phyloP scores from a whole-genome alignment of 2,113 vertebrate species.

The Dolichallabes microphthalmus region DNA sequence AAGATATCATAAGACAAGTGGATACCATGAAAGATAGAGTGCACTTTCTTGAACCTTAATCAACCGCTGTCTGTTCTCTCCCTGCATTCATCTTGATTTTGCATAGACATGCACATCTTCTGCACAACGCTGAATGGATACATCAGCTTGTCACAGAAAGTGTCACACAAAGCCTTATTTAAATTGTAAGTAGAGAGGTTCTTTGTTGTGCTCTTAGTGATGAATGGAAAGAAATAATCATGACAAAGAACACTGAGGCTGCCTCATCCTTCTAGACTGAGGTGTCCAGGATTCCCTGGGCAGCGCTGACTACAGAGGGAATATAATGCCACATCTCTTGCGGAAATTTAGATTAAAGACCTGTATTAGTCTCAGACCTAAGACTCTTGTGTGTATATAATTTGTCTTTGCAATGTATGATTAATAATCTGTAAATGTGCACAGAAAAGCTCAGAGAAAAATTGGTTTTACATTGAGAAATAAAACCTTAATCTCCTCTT shows the following conservation, averaged over 20 bases:
- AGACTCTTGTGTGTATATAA: constrained; percentile 32
- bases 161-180: constrained; percentile 62
- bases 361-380: constrained; percentile 21
- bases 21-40: constrained; percentile 70
- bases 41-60: constrained; percentile 66
- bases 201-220: constrained; percentile 58
- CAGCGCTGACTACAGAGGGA: constrained; percentile 28
- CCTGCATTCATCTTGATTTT: constrained; percentile 78
- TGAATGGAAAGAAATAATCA: constrained; percentile 58
- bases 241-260: constrained; percentile 40
- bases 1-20: constrained; percentile 76
- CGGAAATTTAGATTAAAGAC: constrained; percentile 37
- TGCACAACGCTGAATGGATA: constrained; percentile 61
- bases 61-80: constrained; percentile 65
- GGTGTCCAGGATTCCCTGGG: constrained; percentile 23
- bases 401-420: constrained; percentile 24
- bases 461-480: constrained; percentile 33
- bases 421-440: constrained; percentile 23
- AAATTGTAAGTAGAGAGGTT: constrained; percentile 57
- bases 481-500: constrained; percentile 21
- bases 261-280: constrained; percentile 39
- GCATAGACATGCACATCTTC: constrained; percentile 73
- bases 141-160: constrained; percentile 52
- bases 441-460: constrained; percentile 10
- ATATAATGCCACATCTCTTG: constrained; percentile 32